These are phyloP conservation scores for Eupithecia vulgata DNA, from an alignment of 2,888 invertebrate genomes.

Conservation along the genomic window DNA sequence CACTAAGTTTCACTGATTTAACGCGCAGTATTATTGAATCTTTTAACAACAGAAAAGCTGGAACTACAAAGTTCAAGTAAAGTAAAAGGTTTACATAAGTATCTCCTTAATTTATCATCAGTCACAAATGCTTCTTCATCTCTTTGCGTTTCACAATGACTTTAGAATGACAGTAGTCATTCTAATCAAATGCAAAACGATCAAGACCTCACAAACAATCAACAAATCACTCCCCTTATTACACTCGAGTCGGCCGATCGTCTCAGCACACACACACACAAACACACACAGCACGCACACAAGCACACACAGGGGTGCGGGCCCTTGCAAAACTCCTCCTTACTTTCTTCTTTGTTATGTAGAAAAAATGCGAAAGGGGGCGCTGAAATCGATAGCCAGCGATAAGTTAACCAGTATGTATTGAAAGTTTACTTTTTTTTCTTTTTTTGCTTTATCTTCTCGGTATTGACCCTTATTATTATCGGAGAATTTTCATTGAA, in stretches of 20 bases:
- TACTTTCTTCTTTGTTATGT: constrained; percentile 83
- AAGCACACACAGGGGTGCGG: constrained; percentile 63
- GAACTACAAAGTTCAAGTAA: no score
- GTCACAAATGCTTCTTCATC: neutral
- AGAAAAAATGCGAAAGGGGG: constrained; percentile 82
- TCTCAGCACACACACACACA: constrained; percentile 74
- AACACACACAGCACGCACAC: constrained; percentile 51
- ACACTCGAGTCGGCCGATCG: constrained; percentile 75
- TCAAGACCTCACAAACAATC: constrained; percentile 52
- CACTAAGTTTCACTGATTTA: no score
- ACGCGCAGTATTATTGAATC: no score
- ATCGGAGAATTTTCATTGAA: neutral
- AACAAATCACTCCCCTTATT: constrained; percentile 66
- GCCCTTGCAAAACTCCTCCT: constrained; percentile 81
- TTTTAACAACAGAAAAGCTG: no score
- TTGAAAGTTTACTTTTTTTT: constrained; percentile 50
- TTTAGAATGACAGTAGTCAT: neutral
- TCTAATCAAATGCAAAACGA: constrained; percentile 42
- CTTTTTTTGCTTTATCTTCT: constrained; percentile 42
- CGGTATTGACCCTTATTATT: neutral
- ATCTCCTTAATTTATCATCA: neutral
- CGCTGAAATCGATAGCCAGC: constrained; percentile 77
- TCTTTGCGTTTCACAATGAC: neutral
- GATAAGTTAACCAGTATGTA: constrained; percentile 57
- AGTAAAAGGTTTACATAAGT: neutral